Evolutionary conservation across 2,888 invertebrate species (phyloP), one percentile per base, ranked within the genome.

Genomic region (Torymus aiolomorphi): DNA sequence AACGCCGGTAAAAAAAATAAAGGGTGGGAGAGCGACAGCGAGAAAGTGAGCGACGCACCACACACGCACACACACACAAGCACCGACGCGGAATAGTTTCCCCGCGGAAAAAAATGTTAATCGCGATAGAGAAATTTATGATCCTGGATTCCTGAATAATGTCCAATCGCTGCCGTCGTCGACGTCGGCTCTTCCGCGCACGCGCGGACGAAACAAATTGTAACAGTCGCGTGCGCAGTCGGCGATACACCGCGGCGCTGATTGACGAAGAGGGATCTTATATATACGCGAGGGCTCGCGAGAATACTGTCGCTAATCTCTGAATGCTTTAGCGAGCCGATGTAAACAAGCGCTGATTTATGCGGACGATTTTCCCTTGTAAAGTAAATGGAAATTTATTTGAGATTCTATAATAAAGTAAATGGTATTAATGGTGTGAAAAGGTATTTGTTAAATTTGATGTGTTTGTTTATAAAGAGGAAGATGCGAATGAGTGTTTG

Each of bases 61-160:
- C 8, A 8, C 42, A 42, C 42, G 5, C 31, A 31, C 31, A n/a
- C n/a, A n/a, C n/a, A n/a, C n/a, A n/a, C n/a, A n/a, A n/a, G n/a
- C n/a, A n/a, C n/a, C n/a, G n/a, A 42, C 42, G 8, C 1, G 42
- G 42, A 51, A 42, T 42, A 66, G 65, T 59, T 59, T 59, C 59
- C 59, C 49, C 20, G 13, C 52, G 49, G 67, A 51, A 20, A 63
- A 57, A 75, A 70, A 75, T 78, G 73, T 74, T 72, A 78, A 79
- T 69, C 70, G 65, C 75, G 70, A 78, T 69, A 70, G 78, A 79
- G 79, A 75, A 79, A 75, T 75, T 75, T 69, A 79, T 79, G 74
- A 79, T 75, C 69, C 57, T 74, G 63, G 54, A 79, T 75, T 78
- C 73, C 59, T 74, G 70, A 79, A 79, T 79, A 70, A 79, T 75